Base-by-base conservation (phyloP, 1,140 invertebrate species). In the Euschistus heros region DNA sequence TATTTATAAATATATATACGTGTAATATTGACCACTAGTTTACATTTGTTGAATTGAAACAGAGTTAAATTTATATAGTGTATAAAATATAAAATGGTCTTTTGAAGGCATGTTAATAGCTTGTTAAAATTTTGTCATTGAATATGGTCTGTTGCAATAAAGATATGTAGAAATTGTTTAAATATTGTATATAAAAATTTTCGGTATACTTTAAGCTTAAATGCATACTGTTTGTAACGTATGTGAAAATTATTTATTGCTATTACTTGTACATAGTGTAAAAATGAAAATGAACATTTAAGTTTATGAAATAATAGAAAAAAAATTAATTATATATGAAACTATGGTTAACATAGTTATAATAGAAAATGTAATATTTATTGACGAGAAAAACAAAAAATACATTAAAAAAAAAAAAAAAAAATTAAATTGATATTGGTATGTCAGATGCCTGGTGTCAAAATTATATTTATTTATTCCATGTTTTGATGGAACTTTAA, bases 1-100 rank as follows among this genome's bases (percentile, higher is more conserved):
- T 57, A 57, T 57, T 57, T 57, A 24, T 57, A 57, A 57, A 57
- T 57, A 24, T n/a, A 47, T 26, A 26, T 57, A 37, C 33, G 33
- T 57, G 54, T 57, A 57, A 24, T 24, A 57, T 24, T 24, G 15
- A 24, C 24, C 24, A 24, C 24, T 57, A 57, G 54, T 4, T 26
- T 15, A 57, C 20, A 57, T 22, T 57, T 57, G 54, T 57, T 57
- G 24, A 57, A 57, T 24, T 57, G 18, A 24, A 57, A 24, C 24
- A 24, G 33, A 37, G 54, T 57, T 57, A 27, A 57, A 57, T 24
- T 57, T 22, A 24, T 24, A 24, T 24, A 24, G 24, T 57, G 54
- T 24, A 24, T 26, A 57, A 26, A n/a, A n/a, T n/a, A n/a, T n/a
- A n/a, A n/a, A n/a, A 57, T 57, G 0, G 54, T 24, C 54, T 57